A percentile compares a stretch with the other conserved stretches of the same genome.
These are phyloP conservation scores for Ephialtes manifestator DNA, from an alignment of 2,888 invertebrate genomes.

Conservation along the genomic window DNA sequence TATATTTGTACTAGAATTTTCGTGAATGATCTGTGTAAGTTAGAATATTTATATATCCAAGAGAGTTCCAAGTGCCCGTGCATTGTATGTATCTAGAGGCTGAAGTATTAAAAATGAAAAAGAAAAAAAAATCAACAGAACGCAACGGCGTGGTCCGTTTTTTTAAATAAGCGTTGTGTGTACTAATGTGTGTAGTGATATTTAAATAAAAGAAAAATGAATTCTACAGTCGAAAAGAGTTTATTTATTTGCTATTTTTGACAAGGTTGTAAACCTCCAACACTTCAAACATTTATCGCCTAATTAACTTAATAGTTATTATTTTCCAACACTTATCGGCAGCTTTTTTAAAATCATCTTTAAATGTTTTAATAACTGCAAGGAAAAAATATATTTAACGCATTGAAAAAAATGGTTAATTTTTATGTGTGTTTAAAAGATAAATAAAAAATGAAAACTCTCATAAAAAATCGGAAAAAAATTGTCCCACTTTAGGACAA, in stretches of 20 bases:
- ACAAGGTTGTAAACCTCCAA: too few relatives aligned
- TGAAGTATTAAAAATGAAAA: slow-evolving; percentile 20
- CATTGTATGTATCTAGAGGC: slow-evolving; percentile 39
- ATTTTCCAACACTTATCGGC: too few relatives aligned
- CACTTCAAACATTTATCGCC: too few relatives aligned
- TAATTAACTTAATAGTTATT: too few relatives aligned
- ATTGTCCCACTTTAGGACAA: too few relatives aligned
- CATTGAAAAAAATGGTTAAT: too few relatives aligned
- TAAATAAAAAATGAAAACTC: too few relatives aligned
- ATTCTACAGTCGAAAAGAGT: slow-evolving; percentile 11
- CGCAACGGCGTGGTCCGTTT: slow-evolving; percentile 25
- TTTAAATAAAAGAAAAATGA: slow-evolving; percentile 42
- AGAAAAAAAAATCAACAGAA: slow-evolving; percentile 15
- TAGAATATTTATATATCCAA: slow-evolving; percentile 27
- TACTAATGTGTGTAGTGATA: slow-evolving; percentile 44
- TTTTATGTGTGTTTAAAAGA: too few relatives aligned
- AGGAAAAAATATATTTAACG: too few relatives aligned
- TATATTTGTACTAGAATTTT: slow-evolving; percentile 55
- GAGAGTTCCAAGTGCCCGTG: slow-evolving; percentile 26
- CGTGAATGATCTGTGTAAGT: slow-evolving; percentile 11
- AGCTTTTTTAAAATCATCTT: too few relatives aligned
- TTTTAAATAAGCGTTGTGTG: slow-evolving; percentile 47
- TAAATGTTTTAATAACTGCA: too few relatives aligned
- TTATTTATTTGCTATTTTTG: background rate
- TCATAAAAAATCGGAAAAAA: too few relatives aligned